Base-by-base conservation (phyloP, 1,140 invertebrate genomes). In the Cataglyphis hispanica region DNA sequence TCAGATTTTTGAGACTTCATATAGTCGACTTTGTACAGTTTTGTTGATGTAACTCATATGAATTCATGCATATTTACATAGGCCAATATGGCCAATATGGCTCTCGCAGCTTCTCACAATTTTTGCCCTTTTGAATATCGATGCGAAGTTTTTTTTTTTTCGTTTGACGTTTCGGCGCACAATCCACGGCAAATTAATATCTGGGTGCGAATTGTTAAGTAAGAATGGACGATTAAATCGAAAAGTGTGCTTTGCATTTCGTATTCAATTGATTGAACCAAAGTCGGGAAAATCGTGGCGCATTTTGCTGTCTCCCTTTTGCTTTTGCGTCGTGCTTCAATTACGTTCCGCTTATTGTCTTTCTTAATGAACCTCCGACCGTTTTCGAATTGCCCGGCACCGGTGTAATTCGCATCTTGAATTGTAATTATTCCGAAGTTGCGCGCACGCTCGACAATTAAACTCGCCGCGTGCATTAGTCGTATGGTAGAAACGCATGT, bases 341-440 rank as follows among this genome's bases (percentile, higher is more conserved):
- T 56, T 88, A 89, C 60, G 60, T 74, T 72, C 53, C 67, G 87
- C 74, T 87, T 89, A 89, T 89, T 89, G 87, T 89, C 53, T 77
- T 84, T 60, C 72, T 86, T 84, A 89, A 89, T 80, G 85, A 89
- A 89, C 46, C 61, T 37, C 61, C 74, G 31, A 87, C 78, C 87
- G 61, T 84, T 75, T 74, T 89, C 74, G 72, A 87, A 89, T 89
- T 86, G 72, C 61, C 72, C 66, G 22, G 70, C 43, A 72, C 43
- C 66, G 4, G 27, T 81, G 74, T 85, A 89, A 88, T 89, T 89
- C 86, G 83, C 86, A 81, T 69, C 56, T 61, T 88, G 56, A 76
- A 88, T 88, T 89, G 86, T 89, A 88, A 89, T 88, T 88, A 83
- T 88, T 89, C 70, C 61, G 50, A 88, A 89, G 58, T 66, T 76